phyloP scores from a whole-genome alignment of 2,113 vertebrate genomes.

The Neolamprologus longior region DNA sequence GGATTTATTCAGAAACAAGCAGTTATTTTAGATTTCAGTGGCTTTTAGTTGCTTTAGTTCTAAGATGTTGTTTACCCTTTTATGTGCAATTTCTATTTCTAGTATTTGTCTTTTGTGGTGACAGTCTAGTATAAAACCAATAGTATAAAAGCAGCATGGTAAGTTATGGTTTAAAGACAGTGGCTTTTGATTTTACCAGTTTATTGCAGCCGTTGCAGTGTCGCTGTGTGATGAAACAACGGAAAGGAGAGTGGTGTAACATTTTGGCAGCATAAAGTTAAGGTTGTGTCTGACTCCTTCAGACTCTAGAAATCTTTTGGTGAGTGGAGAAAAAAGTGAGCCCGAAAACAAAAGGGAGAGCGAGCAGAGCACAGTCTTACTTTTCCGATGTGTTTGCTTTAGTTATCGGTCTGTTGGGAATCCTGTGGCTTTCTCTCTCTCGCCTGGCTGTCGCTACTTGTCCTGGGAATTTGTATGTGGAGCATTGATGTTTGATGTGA shows the following conservation, averaged over 20 bases:
- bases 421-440: not conserved
- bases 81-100: not conserved
- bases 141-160: not conserved
- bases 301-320: not conserved
- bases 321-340: not conserved
- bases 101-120: not conserved
- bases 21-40: not conserved
- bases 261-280: not conserved
- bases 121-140: not conserved
- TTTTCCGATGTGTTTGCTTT: not conserved
- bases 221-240: not conserved
- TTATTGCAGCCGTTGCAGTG: not conserved
- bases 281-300: not conserved
- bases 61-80: not conserved
- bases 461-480: not conserved
- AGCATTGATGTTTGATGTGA: not conserved
- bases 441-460: not conserved
- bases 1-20: not conserved
- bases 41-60: not conserved
- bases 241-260: not conserved
- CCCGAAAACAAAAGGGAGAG: not conserved
- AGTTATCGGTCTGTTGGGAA: constrained; percentile 5
- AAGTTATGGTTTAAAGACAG: not conserved
- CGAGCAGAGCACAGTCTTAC: not conserved
- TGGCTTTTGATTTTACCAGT: not conserved